Evolutionary conservation across 2,113 vertebrate genomes (phyloP), one percentile per base, ranked within the genome.

Genomic region (Lasiurus cinereus): DNA sequence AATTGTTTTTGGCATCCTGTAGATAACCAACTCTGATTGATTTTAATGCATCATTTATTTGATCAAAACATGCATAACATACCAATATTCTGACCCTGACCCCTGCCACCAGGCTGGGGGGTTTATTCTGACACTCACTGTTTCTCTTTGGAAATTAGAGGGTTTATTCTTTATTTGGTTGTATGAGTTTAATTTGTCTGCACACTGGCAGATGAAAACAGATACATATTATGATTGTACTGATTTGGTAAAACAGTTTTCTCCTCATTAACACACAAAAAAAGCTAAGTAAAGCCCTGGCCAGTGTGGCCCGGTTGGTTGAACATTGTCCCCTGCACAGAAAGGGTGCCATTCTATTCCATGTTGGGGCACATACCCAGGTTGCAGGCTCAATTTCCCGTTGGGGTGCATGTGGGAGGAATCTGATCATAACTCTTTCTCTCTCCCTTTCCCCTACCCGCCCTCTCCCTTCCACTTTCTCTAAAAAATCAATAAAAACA

Each of bases 141-240:
- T 48, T 88, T 93, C 88, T 85, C 62, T 96, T 88, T 70, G 24
- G 50, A 93, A 94, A 95, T 86, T 52, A 80, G 36, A 91, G 39
- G 33, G 27, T 33, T 93, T 77, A 54, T 36, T 83, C 16, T 83
- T 89, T 72, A 77, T 56, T 29, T 56, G 74, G 66, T 70, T 46
- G 1, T 22, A 36, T 84, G 18, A 82, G 27, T 88, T 94, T n/a
- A 79, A 95, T 96, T 94, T 66, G 48, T 69, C 27, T 84, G 67
- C 62, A n/a, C 66, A n/a, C 66, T 87, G 66, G 31, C 2, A 50
- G 11, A 91, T 73, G 90, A 87, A 93, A 88, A 93, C 21, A 93
- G 66, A 85, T 92, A 8, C 13, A 77, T 73, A 46, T 85, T 93
- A 95, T 77, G 6, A 77, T 64, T 84, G 48, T 78, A 10, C 62